A percentile compares a stretch with the other conserved stretches of the same genome.
Evolutionary conservation across 2,113 vertebrate genomes (phyloP).

Genomic region (Pogona vitticeps): DNA sequence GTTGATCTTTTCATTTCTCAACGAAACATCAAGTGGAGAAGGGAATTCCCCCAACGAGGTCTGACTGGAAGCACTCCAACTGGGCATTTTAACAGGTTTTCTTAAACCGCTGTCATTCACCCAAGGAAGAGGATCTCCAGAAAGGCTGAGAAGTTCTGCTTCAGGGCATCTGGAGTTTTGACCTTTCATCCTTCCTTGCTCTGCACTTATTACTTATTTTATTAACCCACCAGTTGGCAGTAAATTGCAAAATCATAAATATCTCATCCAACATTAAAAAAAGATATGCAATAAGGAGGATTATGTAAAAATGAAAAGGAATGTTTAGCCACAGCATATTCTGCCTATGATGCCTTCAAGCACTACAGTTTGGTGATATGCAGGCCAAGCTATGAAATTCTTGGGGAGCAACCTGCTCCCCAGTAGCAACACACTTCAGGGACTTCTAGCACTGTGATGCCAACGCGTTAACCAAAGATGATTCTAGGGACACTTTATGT

Average conservation of each 20-base stretch:
- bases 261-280: background rate
- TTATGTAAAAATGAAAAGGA: background rate
- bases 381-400: background rate
- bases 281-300: background rate
- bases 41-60: too few relatives aligned
- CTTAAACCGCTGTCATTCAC: background rate
- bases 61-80: too few relatives aligned
- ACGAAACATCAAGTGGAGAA: background rate
- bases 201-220: too few relatives aligned
- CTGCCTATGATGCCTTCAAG: background rate
- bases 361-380: background rate
- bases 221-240: too few relatives aligned
- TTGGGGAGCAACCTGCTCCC: background rate
- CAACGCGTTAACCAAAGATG: background rate
- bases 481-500: background rate
- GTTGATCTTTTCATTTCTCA: background rate
- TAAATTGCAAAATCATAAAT: background rate
- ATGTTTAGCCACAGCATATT: background rate
- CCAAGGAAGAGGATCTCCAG: background rate
- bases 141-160: background rate
- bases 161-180: too few relatives aligned
- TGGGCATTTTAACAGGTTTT: background rate
- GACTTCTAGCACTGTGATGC: background rate
- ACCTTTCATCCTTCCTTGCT: too few relatives aligned
- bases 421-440: background rate